Percentiles rank a stretch among this genome's conserved stretches.
Evolutionary conservation across 2,113 vertebrate genomes (phyloP).

Genomic region (Anseranas semipalmata): DNA sequence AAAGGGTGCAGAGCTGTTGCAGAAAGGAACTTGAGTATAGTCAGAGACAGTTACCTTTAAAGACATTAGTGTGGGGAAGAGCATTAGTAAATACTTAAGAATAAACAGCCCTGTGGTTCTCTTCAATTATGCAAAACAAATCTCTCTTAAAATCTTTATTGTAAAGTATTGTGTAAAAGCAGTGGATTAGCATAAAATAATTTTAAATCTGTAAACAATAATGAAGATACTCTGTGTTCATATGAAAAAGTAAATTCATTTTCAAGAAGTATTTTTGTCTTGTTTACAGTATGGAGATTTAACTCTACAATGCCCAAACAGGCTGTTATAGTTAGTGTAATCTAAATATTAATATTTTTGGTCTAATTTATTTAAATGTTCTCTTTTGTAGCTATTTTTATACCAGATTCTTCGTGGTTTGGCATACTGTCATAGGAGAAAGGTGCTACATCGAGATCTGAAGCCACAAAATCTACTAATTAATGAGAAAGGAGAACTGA

Average conservation of each 20-base stretch:
- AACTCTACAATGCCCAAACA: not conserved
- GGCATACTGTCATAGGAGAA: conserved; percentile 96
- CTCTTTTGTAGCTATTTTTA: conserved; percentile 88
- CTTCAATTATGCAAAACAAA: not conserved
- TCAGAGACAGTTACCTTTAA: not conserved
- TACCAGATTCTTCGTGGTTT: conserved; percentile 97
- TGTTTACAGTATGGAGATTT: not conserved
- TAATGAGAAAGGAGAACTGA: conserved; percentile 95
- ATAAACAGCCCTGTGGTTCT: not conserved
- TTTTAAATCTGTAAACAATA: not conserved
- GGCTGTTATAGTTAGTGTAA: not conserved
- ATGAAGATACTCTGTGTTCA: not conserved
- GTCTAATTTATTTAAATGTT: conserved; percentile 41
- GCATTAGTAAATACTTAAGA: not conserved
- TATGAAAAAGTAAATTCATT: not conserved
- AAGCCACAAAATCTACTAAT: conserved; percentile 99
- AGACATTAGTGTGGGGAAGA: not conserved
- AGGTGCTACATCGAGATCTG: conserved; percentile 95
- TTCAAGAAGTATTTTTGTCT: conserved; percentile 1
- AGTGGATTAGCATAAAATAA: not conserved
- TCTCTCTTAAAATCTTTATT: not conserved
- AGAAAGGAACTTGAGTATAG: not conserved
- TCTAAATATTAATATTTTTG: not conserved
- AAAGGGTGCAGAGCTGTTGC: not conserved
- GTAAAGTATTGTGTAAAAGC: not conserved